Percentiles rank a stretch among this genome's conserved stretches.
Conservation (phyloP, 2,888 invertebrate genomes). For the Formica aserva region DNA sequence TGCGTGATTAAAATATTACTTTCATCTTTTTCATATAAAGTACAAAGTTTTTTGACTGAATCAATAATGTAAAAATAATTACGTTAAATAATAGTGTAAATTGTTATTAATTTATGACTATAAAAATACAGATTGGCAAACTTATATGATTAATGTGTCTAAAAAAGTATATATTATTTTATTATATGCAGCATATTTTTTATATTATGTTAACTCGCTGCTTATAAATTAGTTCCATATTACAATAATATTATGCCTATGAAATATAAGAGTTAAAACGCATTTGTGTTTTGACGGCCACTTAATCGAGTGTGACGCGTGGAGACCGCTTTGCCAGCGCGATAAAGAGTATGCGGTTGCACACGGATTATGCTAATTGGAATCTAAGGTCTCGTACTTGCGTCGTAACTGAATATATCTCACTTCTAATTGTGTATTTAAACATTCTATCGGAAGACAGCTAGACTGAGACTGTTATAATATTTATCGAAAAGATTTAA, state of each 20-base stretch:
- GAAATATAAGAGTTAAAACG: constrained; percentile 26
- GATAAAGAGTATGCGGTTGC: constrained; percentile 44
- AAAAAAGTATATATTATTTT: neutral
- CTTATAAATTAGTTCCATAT: constrained; percentile 11
- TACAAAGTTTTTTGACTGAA: neutral
- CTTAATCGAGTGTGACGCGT: constrained; percentile 45
- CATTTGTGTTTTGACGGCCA: constrained; percentile 29
- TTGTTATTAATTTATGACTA: neutral
- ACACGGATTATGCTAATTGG: constrained; percentile 48
- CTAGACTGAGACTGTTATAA: neutral
- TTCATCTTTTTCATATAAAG: neutral
- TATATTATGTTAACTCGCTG: neutral
- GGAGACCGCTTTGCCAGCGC: constrained; percentile 33
- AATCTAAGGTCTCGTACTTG: constrained; percentile 45
- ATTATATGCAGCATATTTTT: neutral
- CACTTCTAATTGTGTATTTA: constrained; percentile 38
- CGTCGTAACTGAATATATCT: constrained; percentile 25
- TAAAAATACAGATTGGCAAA: neutral
- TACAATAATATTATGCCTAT: constrained; percentile 1
- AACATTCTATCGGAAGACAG: neutral
- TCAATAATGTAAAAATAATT: neutral
- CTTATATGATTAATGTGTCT: neutral
- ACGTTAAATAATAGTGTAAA: neutral
- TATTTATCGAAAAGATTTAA: neutral
- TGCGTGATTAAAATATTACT: neutral